Conservation (phyloP, 1,140 invertebrate genomes). For the Calliopsis andreniformis region DNA sequence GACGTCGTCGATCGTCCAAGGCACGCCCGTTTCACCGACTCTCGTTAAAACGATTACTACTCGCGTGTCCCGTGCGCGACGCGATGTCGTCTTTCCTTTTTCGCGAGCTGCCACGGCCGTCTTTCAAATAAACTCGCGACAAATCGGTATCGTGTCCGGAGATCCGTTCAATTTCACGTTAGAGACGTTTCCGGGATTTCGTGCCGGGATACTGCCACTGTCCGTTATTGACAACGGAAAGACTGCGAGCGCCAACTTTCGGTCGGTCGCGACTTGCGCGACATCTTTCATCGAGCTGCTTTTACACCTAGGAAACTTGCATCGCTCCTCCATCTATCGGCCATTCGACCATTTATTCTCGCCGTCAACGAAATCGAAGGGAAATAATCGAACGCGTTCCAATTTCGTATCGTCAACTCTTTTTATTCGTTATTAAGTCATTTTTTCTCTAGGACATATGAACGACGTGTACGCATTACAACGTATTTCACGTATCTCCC, state of each 20-base stretch:
- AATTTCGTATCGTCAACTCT: too few relatives aligned
- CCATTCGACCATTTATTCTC: neutral
- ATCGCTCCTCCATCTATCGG: slow-evolving; percentile 10
- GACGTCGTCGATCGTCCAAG: slow-evolving; percentile 53
- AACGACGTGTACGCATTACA: too few relatives aligned
- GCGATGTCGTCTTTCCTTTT: neutral
- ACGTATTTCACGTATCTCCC: too few relatives aligned
- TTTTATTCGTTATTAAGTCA: too few relatives aligned
- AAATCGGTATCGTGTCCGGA: slow-evolving; percentile 42
- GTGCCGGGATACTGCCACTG: slow-evolving; percentile 71
- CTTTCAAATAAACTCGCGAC: neutral
- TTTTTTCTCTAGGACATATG: too few relatives aligned
- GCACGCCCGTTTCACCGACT: slow-evolving; percentile 59
- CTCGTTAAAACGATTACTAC: slow-evolving; percentile 1
- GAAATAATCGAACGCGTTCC: too few relatives aligned
- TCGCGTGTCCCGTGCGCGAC: slow-evolving; percentile 11
- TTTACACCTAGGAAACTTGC: too few relatives aligned
- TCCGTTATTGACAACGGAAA: slow-evolving; percentile 78
- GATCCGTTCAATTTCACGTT: slow-evolving; percentile 47
- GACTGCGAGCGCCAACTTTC: slow-evolving; percentile 68
- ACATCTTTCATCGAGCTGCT: slow-evolving; percentile 44
- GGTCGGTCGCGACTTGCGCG: slow-evolving; percentile 37
- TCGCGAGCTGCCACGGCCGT: neutral
- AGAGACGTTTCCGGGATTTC: slow-evolving; percentile 64
- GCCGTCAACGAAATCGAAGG: too few relatives aligned